Conservation (phyloP, 2,888 invertebrate species). For the Atethmia centrago region DNA sequence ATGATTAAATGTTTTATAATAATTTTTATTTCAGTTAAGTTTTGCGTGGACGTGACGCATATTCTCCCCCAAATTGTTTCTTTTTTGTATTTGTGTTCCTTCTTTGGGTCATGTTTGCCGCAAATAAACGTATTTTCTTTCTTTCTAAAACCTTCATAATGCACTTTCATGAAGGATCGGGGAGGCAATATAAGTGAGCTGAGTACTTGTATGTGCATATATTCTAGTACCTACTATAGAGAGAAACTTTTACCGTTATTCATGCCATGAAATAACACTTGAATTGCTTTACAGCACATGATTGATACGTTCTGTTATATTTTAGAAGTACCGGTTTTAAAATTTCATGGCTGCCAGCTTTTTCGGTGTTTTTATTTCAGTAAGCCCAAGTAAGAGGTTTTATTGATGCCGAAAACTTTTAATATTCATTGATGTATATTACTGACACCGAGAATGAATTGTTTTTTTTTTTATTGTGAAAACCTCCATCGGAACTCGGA, state of each 20-base stretch:
- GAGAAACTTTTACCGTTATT: constrained; percentile 48
- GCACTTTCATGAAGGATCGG: constrained; percentile 44
- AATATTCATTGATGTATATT: not conserved
- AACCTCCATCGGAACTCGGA: not conserved
- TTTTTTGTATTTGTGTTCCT: no score
- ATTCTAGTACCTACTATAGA: not conserved
- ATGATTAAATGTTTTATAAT: not conserved
- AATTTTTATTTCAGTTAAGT: constrained; percentile 19
- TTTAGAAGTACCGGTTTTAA: constrained; percentile 20
- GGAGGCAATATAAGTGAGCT: constrained; percentile 19
- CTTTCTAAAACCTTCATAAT: constrained; percentile 29
- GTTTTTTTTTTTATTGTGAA: constrained; percentile 3
- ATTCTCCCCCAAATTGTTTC: no score
- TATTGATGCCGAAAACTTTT: not conserved
- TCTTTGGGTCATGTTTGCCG: no score
- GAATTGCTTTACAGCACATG: constrained; percentile 45
- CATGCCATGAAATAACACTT: constrained; percentile 43
- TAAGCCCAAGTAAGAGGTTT: not conserved
- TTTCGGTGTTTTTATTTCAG: constrained; percentile 27
- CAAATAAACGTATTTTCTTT: no score
- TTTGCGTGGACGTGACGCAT: no score
- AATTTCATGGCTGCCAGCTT: constrained; percentile 4
- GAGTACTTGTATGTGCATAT: constrained; percentile 5
- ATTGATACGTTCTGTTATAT: constrained; percentile 49
- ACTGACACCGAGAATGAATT: not conserved